Evolutionary conservation across 2,797 vertebrate genomes (phyloP).

Genomic region (Holocentrus rufus): DNA sequence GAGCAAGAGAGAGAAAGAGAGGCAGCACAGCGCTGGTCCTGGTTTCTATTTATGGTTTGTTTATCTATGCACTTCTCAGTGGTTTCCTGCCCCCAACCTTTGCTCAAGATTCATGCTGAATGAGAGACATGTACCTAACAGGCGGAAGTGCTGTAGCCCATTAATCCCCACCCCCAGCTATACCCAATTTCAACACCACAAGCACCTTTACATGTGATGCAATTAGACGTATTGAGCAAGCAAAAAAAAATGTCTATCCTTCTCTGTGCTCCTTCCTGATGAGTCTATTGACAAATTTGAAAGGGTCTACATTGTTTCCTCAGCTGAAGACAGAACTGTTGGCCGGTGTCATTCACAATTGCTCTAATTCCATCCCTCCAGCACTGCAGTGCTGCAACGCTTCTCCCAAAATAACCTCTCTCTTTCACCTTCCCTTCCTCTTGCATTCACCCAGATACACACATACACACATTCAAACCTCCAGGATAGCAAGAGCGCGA

Average conservation of each 20-base stretch:
- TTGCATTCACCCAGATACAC: background rate
- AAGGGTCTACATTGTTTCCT: background rate
- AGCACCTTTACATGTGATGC: conserved; percentile 30
- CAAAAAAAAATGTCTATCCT: conserved; percentile 35
- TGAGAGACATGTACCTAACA: conserved; percentile 48
- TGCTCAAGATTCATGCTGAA: conserved; percentile 63
- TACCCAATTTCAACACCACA: background rate
- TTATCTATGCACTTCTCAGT: conserved; percentile 71
- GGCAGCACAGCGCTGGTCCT: conserved; percentile 35
- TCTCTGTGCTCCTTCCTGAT: conserved; percentile 14
- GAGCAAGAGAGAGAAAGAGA: conserved; percentile 38
- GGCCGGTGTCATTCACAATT: conserved; percentile 32
- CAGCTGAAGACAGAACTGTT: conserved; percentile 27
- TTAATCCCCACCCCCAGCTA: conserved; percentile 1
- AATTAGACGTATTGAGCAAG: conserved; percentile 20
- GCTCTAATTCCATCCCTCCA: conserved; percentile 47
- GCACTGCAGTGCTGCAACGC: conserved; percentile 54
- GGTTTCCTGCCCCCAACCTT: conserved; percentile 70
- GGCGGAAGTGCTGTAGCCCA: conserved; percentile 37
- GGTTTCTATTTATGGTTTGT: conserved; percentile 78
- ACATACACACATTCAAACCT: no score
- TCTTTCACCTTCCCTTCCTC: conserved; percentile 31
- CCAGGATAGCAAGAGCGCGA: no score
- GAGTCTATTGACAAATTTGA: conserved; percentile 36
- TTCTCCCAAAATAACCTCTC: conserved; percentile 57